Conservation (phyloP, 2,888 invertebrate genomes). For the Acleris emargana region DNA sequence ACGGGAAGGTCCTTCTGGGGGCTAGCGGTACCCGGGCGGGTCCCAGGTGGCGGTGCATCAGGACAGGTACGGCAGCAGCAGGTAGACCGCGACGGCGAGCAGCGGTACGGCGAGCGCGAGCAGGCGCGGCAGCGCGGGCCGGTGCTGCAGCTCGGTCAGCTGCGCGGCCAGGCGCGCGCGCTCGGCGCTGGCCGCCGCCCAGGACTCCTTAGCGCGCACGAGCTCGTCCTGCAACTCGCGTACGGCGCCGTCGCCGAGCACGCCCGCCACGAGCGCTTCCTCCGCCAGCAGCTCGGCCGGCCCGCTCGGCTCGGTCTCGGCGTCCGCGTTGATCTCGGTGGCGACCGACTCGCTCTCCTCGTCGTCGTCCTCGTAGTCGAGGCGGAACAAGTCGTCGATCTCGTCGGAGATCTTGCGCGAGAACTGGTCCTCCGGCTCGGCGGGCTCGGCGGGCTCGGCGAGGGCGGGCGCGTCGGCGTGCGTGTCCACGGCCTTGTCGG, state of each 20-base stretch:
- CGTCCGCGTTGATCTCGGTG: conserved; percentile 59
- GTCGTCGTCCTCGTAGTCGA: conserved; percentile 74
- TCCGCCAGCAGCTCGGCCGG: conserved; percentile 26
- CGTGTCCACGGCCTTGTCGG: conserved; percentile 39
- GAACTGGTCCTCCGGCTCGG: conserved; percentile 52
- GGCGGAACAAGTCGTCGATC: conserved; percentile 77
- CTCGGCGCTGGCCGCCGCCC: conserved; percentile 86
- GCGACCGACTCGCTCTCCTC: conserved; percentile 71
- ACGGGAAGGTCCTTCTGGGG: conserved; percentile 34
- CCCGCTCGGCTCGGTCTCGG: conserved; percentile 29
- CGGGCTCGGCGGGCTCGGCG: conserved; percentile 44
- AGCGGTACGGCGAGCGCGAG: conserved; percentile 84
- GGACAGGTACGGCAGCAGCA: conserved; percentile 84
- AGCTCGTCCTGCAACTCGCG: conserved; percentile 89
- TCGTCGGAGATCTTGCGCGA: conserved; percentile 69
- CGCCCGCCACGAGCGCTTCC: conserved; percentile 42
- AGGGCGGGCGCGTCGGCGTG: conserved; percentile 38
- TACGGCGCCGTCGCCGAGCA: conserved; percentile 80
- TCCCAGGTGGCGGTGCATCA: conserved; percentile 86
- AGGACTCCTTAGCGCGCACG: conserved; percentile 88
- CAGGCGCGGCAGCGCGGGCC: conserved; percentile 77
- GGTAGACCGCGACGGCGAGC: conserved; percentile 81
- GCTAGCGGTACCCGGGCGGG: conserved; percentile 78
- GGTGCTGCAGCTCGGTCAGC: conserved; percentile 82
- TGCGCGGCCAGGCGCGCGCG: conserved; percentile 85